Evolutionary conservation across 2,113 vertebrate genomes (phyloP).

Genomic region (Felis chaus): DNA sequence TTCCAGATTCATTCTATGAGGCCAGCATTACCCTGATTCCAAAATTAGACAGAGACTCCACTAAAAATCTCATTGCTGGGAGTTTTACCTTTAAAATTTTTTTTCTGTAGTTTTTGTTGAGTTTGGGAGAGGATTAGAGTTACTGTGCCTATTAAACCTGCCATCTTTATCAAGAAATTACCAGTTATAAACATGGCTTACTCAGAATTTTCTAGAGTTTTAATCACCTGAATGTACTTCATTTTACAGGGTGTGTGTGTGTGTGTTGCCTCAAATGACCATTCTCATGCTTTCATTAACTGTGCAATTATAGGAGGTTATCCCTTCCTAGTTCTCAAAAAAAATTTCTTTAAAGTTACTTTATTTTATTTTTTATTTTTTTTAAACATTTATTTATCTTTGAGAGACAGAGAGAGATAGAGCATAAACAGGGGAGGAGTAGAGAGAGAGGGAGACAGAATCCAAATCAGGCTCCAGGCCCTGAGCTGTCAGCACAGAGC

Average conservation of each 20-base stretch:
- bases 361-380: too few species aligned
- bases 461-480: too few species aligned
- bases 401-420: too few species aligned
- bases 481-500: too few species aligned
- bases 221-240: neutral
- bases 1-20: neutral
- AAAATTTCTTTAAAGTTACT: neutral
- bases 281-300: slow-evolving; percentile 20
- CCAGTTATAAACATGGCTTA: neutral
- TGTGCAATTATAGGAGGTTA: neutral
- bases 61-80: neutral
- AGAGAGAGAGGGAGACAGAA: too few species aligned
- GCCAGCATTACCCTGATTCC: neutral
- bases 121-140: neutral
- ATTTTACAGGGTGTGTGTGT: neutral
- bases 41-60: neutral
- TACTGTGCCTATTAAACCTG: neutral
- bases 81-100: slow-evolving; percentile 28
- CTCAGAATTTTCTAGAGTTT: slow-evolving; percentile 36
- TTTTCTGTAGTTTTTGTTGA: neutral
- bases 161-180: slow-evolving; percentile 8
- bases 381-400: too few species aligned
- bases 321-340: neutral
- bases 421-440: too few species aligned
- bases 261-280: neutral